Conservation (phyloP, 2,797 vertebrate genomes). For the Alosa sapidissima region DNA sequence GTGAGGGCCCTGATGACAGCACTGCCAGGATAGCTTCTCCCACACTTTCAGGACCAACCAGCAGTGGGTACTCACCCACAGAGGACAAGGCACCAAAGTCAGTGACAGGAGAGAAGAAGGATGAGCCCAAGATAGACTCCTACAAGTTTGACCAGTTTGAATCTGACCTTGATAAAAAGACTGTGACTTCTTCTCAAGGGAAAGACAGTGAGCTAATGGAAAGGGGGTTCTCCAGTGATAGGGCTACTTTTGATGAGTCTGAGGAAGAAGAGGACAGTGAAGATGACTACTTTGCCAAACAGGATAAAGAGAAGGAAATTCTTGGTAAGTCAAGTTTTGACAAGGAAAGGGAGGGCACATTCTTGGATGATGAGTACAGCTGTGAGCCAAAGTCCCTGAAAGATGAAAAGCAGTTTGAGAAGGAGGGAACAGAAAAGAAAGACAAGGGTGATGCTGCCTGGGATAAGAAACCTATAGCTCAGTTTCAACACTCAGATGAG, state of each 20-base stretch:
- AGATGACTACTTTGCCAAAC: constrained; percentile 43
- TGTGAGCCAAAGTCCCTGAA: constrained; percentile 67
- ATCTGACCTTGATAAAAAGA: constrained; percentile 48
- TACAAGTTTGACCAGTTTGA: constrained; percentile 61
- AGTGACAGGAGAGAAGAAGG: constrained; percentile 54
- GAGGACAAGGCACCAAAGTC: constrained; percentile 83
- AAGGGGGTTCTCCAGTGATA: constrained; percentile 58
- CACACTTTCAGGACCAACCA: constrained; percentile 89
- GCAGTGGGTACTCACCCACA: constrained; percentile 90
- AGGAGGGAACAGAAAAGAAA: constrained; percentile 47
- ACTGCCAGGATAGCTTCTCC: constrained; percentile 95
- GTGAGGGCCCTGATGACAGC: constrained; percentile 93
- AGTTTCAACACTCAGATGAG: constrained; percentile 68
- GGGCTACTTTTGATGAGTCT: constrained; percentile 62
- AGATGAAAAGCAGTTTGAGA: constrained; percentile 54
- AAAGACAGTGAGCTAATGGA: constrained; percentile 47
- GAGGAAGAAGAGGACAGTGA: constrained; percentile 72
- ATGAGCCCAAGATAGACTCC: constrained; percentile 48
- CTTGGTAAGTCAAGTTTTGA: constrained; percentile 77
- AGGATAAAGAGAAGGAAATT: constrained; percentile 73
- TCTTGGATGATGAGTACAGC: constrained; percentile 85
- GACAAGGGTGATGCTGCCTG: constrained; percentile 54
- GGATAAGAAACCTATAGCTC: constrained; percentile 59
- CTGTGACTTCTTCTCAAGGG: constrained; percentile 27
- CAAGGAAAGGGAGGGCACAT: constrained; percentile 89